Conservation (phyloP, 2,797 vertebrate species). For the Myotis planiceps region DNA sequence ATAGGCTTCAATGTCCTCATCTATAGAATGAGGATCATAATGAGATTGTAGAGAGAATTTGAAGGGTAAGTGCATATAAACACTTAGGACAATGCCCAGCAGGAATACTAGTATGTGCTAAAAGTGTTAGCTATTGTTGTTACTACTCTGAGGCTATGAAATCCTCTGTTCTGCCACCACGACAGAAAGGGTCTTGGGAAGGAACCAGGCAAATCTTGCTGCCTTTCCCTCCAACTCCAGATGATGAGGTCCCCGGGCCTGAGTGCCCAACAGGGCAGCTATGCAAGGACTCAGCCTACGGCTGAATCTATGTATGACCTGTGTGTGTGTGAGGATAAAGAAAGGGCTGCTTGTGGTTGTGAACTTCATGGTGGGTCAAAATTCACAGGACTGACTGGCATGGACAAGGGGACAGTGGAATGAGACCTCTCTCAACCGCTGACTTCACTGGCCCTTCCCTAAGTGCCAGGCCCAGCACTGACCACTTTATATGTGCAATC, state of each 20-base stretch:
- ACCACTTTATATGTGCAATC: not conserved
- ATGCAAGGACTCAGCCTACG: not conserved
- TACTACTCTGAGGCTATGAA: not conserved
- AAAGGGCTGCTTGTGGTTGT: not conserved
- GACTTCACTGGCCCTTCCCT: not conserved
- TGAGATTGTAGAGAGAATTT: not conserved
- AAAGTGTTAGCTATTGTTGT: too few species aligned
- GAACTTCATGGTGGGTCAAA: rapidly evolving
- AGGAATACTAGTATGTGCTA: rapidly evolving
- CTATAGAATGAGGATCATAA: not conserved
- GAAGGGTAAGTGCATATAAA: not conserved
- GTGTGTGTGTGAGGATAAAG: not conserved
- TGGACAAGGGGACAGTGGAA: not conserved
- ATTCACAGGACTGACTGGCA: not conserved
- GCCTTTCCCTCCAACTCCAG: not conserved
- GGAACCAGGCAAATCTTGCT: not conserved
- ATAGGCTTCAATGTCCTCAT: not conserved
- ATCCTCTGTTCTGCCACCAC: not conserved
- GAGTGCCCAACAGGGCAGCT: not conserved
- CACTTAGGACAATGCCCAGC: too few species aligned
- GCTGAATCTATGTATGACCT: not conserved
- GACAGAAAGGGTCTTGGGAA: not conserved
- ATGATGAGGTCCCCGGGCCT: not conserved
- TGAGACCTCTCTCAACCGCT: not conserved
- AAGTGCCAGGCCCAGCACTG: not conserved